These are phyloP conservation scores for Polypterus bichir DNA, from an alignment of 2,113 vertebrate species.

Conservation along the genomic window DNA sequence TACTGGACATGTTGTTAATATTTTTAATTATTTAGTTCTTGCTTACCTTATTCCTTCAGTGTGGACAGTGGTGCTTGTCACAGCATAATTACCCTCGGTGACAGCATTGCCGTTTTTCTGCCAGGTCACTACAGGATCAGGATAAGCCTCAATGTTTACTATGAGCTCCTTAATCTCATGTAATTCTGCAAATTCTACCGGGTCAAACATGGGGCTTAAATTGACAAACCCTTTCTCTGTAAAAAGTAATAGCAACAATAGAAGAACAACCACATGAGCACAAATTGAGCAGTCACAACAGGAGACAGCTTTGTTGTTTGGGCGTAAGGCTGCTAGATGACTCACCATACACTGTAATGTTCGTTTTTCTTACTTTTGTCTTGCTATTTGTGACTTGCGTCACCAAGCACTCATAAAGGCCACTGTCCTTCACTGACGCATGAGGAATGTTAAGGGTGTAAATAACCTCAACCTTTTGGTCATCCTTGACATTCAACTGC, in stretches of 20 bases:
- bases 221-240: slow-evolving; percentile 66
- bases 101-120: slow-evolving; percentile 62
- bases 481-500: slow-evolving; percentile 25
- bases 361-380: slow-evolving; percentile 52
- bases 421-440: slow-evolving; percentile 68
- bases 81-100: slow-evolving; percentile 58
- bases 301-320: no score
- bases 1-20: no score
- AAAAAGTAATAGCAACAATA: slow-evolving; percentile 26
- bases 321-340: neutral
- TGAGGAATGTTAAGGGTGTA: slow-evolving; percentile 68
- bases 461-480: slow-evolving; percentile 24
- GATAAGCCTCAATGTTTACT: slow-evolving; percentile 68
- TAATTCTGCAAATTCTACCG: slow-evolving; percentile 58
- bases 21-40: neutral
- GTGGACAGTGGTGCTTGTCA: slow-evolving; percentile 54
- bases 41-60: slow-evolving; percentile 65
- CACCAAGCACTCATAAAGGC: slow-evolving; percentile 73
- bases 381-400: slow-evolving; percentile 44
- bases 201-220: slow-evolving; percentile 68
- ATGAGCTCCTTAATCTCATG: slow-evolving; percentile 75
- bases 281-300: no score
- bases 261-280: slow-evolving; percentile 1
- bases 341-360: slow-evolving; percentile 70
- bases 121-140: slow-evolving; percentile 72